Conservation (phyloP, 2,113 vertebrate species). For the Spermophilus dauricus region DNA sequence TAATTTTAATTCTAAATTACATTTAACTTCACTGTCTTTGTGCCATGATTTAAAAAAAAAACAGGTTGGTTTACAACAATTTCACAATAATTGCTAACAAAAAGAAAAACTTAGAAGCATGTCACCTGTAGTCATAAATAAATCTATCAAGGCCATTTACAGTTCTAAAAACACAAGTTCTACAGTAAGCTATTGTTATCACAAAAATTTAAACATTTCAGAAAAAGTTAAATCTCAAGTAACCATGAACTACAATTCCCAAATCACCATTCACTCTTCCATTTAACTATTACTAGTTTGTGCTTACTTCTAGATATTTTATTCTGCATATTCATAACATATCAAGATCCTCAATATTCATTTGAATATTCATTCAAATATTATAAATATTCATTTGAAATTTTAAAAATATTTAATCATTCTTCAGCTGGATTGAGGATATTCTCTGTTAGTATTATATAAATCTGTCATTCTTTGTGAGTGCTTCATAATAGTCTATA, state of each 20-base stretch:
- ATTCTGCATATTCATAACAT: neutral
- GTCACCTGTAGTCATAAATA: neutral
- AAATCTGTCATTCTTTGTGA: neutral
- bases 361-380: too few species aligned
- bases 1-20: conserved; percentile 24
- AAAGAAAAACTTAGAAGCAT: neutral
- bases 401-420: neutral
- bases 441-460: neutral
- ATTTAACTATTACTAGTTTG: neutral
- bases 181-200: neutral
- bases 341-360: neutral
- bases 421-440: neutral
- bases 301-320: conserved; percentile 23
- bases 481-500: neutral
- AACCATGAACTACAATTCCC: neutral
- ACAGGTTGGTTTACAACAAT: neutral
- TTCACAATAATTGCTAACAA: conserved; percentile 12
- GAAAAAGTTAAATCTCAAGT: neutral
- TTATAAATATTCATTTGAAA: neutral
- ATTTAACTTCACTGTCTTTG: conserved; percentile 28
- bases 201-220: neutral
- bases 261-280: neutral
- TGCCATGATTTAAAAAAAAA: neutral
- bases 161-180: neutral
- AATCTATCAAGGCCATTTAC: neutral